A percentile compares a stretch with the other conserved stretches of the same genome.
Evolutionary conservation across 2,113 vertebrate species (phyloP).

Genomic region (Sceloporus undulatus): DNA sequence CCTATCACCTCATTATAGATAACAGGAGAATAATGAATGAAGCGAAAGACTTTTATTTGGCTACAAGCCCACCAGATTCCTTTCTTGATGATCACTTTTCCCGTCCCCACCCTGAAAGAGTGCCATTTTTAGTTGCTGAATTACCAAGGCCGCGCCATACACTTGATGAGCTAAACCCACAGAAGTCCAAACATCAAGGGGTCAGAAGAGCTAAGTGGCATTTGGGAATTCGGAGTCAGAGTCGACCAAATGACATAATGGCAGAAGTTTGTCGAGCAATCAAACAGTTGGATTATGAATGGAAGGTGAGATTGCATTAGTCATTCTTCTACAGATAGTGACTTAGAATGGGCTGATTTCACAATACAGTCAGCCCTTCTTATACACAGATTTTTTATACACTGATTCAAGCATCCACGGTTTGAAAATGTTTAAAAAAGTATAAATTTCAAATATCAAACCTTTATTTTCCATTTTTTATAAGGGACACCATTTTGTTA

Average conservation of each 20-base stretch:
- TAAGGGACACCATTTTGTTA: no score
- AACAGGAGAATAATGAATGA: slow-evolving; percentile 99
- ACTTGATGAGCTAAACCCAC: slow-evolving; percentile 95
- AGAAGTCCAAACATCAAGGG: slow-evolving; percentile 97
- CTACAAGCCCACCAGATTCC: slow-evolving; percentile 94
- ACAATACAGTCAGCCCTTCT: background rate
- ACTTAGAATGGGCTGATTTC: background rate
- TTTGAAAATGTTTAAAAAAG: no score
- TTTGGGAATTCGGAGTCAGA: slow-evolving; percentile 96
- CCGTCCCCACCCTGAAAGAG: slow-evolving; percentile 93
- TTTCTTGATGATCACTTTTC: slow-evolving; percentile 91
- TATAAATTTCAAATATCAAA: no score
- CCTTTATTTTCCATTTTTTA: no score
- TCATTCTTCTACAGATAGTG: background rate
- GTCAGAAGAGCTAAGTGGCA: slow-evolving; percentile 98
- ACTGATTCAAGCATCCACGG: no score
- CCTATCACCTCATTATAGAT: slow-evolving; percentile 98
- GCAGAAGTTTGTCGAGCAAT: slow-evolving; percentile 97
- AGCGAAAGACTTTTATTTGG: slow-evolving; percentile 98
- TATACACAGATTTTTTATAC: no score
- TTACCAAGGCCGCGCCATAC: slow-evolving; percentile 91
- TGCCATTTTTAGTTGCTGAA: slow-evolving; percentile 93
- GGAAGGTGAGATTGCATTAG: slow-evolving; percentile 87
- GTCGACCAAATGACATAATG: slow-evolving; percentile 97
- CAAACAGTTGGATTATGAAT: slow-evolving; percentile 97